These are phyloP conservation scores for Zaprionus gabonicus DNA, from an alignment of 1,140 invertebrate species.

Conservation along the genomic window DNA sequence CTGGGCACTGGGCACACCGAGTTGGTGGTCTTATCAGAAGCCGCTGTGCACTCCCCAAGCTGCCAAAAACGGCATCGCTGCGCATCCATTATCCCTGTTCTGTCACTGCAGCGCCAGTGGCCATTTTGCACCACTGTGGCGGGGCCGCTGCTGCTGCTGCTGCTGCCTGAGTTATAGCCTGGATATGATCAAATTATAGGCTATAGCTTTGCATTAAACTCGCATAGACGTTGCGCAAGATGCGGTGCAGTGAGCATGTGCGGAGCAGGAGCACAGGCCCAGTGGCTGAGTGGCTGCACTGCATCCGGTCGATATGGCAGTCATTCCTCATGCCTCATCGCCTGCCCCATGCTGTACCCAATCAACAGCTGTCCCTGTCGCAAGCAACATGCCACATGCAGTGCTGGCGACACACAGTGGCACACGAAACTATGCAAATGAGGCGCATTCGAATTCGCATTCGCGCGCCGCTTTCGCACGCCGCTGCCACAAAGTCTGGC, in stretches of 20 bases:
- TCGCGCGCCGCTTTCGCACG: constrained; percentile 58
- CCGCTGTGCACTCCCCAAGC: constrained; percentile 68
- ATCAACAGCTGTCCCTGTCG: constrained; percentile 22
- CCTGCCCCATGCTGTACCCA: background rate
- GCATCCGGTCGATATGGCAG: constrained; percentile 2
- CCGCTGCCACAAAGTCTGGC: constrained; percentile 76
- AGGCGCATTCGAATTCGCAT: constrained; percentile 9
- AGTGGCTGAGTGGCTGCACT: constrained; percentile 24
- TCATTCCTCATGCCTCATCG: constrained; percentile 6
- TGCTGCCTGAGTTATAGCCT: constrained; percentile 71
- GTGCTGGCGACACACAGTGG: constrained; percentile 20
- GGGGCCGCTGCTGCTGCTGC: constrained; percentile 9
- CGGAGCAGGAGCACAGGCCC: constrained; percentile 21
- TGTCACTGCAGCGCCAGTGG: constrained; percentile 79
- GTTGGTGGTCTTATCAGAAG: constrained; percentile 83
- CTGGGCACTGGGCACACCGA: background rate
- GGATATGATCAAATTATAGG: constrained; percentile 83
- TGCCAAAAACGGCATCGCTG: constrained; percentile 81
- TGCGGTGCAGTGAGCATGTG: constrained; percentile 38
- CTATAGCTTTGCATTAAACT: constrained; percentile 75
- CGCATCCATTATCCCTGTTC: constrained; percentile 76
- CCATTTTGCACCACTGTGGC: constrained; percentile 61
- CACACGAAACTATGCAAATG: constrained; percentile 71
- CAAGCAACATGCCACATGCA: background rate
- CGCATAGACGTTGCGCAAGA: constrained; percentile 62